phyloP scores from a whole-genome alignment of 2,113 vertebrate species.

The Sander vitreus region DNA sequence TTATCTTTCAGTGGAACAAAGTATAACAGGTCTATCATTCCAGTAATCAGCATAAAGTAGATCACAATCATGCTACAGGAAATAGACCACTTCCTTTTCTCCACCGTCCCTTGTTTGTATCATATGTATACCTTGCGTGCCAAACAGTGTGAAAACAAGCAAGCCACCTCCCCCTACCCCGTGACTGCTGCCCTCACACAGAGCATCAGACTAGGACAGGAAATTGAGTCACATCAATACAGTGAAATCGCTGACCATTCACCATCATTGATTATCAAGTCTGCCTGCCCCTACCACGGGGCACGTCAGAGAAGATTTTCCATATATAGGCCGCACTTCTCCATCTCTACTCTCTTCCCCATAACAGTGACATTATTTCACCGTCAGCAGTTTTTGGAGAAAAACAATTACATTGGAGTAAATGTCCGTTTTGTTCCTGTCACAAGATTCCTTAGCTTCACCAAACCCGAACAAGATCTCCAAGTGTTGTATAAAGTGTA shows the following conservation, averaged over 20 bases:
- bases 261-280: background rate
- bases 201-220: background rate
- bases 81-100: conserved; percentile 56
- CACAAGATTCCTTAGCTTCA: background rate
- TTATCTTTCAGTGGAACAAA: background rate
- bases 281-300: background rate
- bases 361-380: conserved; percentile 37
- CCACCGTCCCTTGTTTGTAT: background rate
- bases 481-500: background rate
- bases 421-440: conserved; percentile 3
- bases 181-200: background rate
- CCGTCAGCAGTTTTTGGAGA: conserved; percentile 46
- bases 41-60: background rate
- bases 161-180: accelerated
- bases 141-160: background rate
- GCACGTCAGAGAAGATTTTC: conserved; percentile 12
- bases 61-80: background rate
- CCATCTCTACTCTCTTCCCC: conserved; percentile 46
- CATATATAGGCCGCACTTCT: conserved; percentile 32
- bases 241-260: background rate
- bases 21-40: background rate
- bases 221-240: conserved; percentile 2
- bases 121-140: background rate
- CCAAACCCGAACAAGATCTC: background rate
- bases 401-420: conserved; percentile 3